Evolutionary conservation across 2,888 invertebrate genomes (phyloP).

Genomic region (Amphimallon solstitiale): DNA sequence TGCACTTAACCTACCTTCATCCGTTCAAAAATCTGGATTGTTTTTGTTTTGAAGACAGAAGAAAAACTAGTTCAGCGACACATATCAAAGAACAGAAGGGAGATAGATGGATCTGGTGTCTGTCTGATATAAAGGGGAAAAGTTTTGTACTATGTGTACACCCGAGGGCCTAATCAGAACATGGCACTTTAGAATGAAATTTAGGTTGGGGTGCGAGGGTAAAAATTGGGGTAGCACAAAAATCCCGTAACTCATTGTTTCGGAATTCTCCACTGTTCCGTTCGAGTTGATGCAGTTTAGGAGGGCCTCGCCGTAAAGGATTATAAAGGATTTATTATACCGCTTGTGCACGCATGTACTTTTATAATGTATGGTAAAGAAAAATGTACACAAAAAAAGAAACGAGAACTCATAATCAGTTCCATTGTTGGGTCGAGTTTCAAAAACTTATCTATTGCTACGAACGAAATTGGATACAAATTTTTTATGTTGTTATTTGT

Average conservation of each 20-base stretch:
- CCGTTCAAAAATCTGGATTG: too few species aligned
- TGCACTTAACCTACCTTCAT: too few species aligned
- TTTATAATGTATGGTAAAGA: neutral
- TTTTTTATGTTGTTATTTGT: neutral
- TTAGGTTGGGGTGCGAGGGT: conserved; percentile 46
- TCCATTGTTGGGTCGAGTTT: conserved; percentile 2
- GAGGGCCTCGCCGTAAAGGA: conserved; percentile 34
- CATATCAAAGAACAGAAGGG: too few species aligned
- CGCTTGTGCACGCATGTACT: neutral
- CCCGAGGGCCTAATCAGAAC: conserved; percentile 58
- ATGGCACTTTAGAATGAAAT: conserved; percentile 55
- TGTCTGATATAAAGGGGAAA: conserved; percentile 36
- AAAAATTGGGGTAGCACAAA: conserved; percentile 38
- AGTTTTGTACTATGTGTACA: conserved; percentile 42
- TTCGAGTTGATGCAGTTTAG: conserved; percentile 34
- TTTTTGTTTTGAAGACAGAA: too few species aligned
- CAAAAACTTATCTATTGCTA: conserved; percentile 3
- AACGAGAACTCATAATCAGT: neutral
- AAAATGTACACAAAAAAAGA: neutral
- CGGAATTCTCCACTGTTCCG: conserved; percentile 32
- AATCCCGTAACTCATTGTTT: conserved; percentile 42
- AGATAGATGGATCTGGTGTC: too few species aligned
- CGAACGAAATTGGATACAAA: neutral
- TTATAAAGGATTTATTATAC: conserved; percentile 38
- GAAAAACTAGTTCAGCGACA: too few species aligned